Base-by-base conservation (phyloP, 2,797 vertebrate genomes). In the Tachyglossus aculeatus region DNA sequence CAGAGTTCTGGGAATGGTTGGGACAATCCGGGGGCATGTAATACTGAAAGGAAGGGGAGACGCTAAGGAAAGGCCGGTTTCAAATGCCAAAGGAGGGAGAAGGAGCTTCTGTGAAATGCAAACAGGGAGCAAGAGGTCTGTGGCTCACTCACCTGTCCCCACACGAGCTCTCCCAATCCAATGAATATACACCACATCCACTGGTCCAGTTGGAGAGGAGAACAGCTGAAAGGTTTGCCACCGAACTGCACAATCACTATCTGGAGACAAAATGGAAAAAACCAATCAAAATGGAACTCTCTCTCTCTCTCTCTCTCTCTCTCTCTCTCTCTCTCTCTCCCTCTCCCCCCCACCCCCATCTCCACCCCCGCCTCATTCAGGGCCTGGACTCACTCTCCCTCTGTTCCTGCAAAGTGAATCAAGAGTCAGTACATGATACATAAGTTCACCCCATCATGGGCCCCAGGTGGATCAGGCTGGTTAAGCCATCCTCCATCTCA, bases 101-200 rank as follows among this genome's bases (percentile, higher is more conserved):
- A 5, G 31, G 24, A 25, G 63, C 32, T 33, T 1, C 21, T 3
- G 3, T 50, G 21, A 51, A 31, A 25, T 32, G 9, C 2, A 25
- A 9, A 14, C 15, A 10, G 27, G 37, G 11, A 6, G 44, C n/a
- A 1, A 1, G 21, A 18, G 61, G n/a, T n/a, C n/a, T n/a, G n/a
- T n/a, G n/a, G n/a, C n/a, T n/a, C n/a, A n/a, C 92, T 93, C 94
- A 99, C 98, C 97, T 99, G 98, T 83, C 98, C 98, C 98, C 98
- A 99, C 48, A 99, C 94, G 31, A 99, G 95, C 84, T 99, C 97
- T 86, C 97, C 97, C 29, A 99, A 70, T 51, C 98, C 98, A 11
- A 99, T 95, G 90, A 99, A 98, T 83, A 99, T 93, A 89, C 98
- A 99, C 98, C 98, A 99, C 96, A 99, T 94, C 98, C 98, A 99